A percentile compares a stretch with the other conserved stretches of the same genome.
Conservation (phyloP, 2,888 invertebrate genomes). For the Diarsia dahlii region DNA sequence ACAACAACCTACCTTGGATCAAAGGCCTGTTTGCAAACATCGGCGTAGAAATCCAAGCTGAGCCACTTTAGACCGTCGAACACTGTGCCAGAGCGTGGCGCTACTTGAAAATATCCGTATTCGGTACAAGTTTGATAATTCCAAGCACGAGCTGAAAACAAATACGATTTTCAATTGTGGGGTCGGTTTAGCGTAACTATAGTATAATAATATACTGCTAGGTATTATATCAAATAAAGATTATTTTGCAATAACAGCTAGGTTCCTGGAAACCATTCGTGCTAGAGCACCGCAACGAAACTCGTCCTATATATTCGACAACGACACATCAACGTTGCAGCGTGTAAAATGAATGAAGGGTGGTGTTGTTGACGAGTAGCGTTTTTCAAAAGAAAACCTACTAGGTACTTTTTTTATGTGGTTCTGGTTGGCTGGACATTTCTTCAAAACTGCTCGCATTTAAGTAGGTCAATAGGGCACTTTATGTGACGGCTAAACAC, state of each 20-base stretch:
- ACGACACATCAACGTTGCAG: neutral
- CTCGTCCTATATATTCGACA: neutral
- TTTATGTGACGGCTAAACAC: too few species aligned
- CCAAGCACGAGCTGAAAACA: slow-evolving; percentile 93
- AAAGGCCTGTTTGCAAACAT: slow-evolving; percentile 80
- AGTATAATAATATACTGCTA: too few species aligned
- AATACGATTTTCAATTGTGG: too few species aligned
- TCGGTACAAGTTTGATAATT: slow-evolving; percentile 96
- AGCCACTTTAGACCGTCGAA: slow-evolving; percentile 84
- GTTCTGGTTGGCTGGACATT: too few species aligned
- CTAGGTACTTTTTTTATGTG: neutral
- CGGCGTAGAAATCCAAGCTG: slow-evolving; percentile 81
- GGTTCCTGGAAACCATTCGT: neutral
- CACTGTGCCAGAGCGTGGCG: slow-evolving; percentile 82
- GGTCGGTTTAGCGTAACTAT: too few species aligned
- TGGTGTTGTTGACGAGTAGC: neutral
- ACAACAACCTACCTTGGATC: slow-evolving; percentile 72
- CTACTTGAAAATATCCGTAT: slow-evolving; percentile 95
- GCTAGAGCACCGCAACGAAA: neutral
- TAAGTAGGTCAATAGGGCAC: too few species aligned
- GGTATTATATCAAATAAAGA: neutral
- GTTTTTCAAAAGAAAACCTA: neutral
- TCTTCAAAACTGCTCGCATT: too few species aligned
- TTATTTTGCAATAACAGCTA: neutral
- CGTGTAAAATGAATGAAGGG: neutral